Evolutionary conservation across 2,113 vertebrate genomes (phyloP), one percentile per base, ranked within the genome.

Genomic region (Crypturellus undulatus): DNA sequence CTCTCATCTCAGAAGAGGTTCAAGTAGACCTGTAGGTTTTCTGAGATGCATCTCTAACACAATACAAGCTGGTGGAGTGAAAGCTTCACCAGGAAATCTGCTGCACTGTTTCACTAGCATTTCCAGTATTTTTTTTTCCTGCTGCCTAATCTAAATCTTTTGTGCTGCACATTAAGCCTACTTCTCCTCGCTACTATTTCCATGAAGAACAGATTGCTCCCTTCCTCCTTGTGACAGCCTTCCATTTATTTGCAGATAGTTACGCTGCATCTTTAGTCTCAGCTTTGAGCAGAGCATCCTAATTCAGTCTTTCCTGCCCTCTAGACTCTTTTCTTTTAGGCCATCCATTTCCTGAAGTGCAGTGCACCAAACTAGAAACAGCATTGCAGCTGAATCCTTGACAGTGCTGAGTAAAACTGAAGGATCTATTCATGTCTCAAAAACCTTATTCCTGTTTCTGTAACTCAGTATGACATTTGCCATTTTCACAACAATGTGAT

Each of bases 381-480:
- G 49, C 47, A 21, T 71, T 36, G 25, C 86, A 86, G 83, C 51
- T 80, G 56, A 60, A 62, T 59, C 86, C 45, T 49, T 89, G 42
- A 25, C 60, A 78, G 45, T 13, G 18, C 56, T 78, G 26, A 59
- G 30, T 34, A 71, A 77, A 90, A 42, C 8, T 80, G 72, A 80
- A 90, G 32, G 72, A 90, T 92, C 58, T 64, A 87, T 93, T 92
- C 9, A 52, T 42, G 73, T 51, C 62, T 93, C 90, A 88, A 71
- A 93, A 86, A 7, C 42, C 89, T 90, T 43, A 69, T 90, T 93
- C 94, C 87, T 94, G 68, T 86, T 88, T 85, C 86, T 79, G 11
- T 36, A 21, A 86, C 89, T 96, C 96, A 49, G 52, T 76, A 30
- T 87, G 91, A 87, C 71, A 47, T 58, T 94, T 96, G 76, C 89